Base-by-base conservation (phyloP, 2,797 vertebrate genomes). In the Emydoidea blandingii region DNA sequence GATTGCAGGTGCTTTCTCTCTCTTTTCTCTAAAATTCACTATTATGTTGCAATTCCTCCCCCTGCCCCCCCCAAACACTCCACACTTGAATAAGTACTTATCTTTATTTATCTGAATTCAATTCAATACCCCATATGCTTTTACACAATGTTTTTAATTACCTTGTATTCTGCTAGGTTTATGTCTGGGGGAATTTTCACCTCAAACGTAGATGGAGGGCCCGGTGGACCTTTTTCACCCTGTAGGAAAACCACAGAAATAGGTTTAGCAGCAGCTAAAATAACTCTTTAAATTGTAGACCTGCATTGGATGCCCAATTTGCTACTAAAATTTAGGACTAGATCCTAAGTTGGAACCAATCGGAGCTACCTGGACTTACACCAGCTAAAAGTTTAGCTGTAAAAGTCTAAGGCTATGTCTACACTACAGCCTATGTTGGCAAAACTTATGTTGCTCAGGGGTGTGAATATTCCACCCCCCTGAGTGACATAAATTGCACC, bases 181-280 rank as follows among this genome's bases (percentile, higher is more conserved):
- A 41, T 54, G 50, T 96, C 98, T 8, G 59, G 41, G 49, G 86
- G 21, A 44, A 2, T 8, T 25, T 19, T 83, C 16, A 92, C 19
- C 8, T 95, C 91, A 29, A 27, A 10, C 23, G 98, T 98, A 9
- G 95, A 95, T 1, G 94, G 97, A 57, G 97, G 98, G 72, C 98
- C 98, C 1, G 97, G 97, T 47, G 76, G 88, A 56, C 98, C 99
- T 50, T 96, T 95, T 1, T 87, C 11, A 8, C 99, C 99, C 99
- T 99, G 94, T 2, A 86, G 23, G 29, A 84, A 92, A 94, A 86
- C 29, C 31, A 65, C 0, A 79, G 76, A 53, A 68, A 86, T 41
- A 62, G 4, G 23, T 88, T 91, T 15, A 91, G 18, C 76, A 84
- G 65, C 59, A 94, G 50, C 31, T 88, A 2, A 31, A 89, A 72